These are phyloP conservation scores for Diglossa cyanea DNA, from an alignment of 2,797 vertebrate species.

Conservation along the genomic window DNA sequence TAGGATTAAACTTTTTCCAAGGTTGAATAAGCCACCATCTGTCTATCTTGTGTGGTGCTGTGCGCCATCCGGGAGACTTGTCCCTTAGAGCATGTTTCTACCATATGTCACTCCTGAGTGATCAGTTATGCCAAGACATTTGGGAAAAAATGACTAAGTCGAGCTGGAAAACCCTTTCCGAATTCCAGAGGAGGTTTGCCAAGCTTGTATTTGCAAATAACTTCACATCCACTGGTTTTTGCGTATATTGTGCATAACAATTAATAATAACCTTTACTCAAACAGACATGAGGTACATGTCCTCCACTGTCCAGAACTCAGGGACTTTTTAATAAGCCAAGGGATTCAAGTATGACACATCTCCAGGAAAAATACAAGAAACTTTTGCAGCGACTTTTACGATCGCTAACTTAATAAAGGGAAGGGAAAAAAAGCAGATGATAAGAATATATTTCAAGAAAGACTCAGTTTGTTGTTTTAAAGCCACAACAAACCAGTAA, in stretches of 20 bases:
- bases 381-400: background rate
- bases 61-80: slow-evolving; percentile 80
- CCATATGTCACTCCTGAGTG: slow-evolving; percentile 85
- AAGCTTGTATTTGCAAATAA: slow-evolving; percentile 49
- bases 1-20: slow-evolving; percentile 80
- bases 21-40: slow-evolving; percentile 88
- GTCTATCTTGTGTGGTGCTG: slow-evolving; percentile 80
- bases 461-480: background rate
- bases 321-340: background rate
- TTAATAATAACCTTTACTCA: background rate
- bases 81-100: slow-evolving; percentile 81
- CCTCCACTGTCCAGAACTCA: background rate
- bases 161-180: slow-evolving; percentile 62
- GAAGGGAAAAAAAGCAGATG: background rate
- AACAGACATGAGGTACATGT: background rate
- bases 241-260: background rate
- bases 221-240: background rate
- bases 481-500: background rate
- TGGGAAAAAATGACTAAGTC: slow-evolving; percentile 57
- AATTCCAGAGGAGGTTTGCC: slow-evolving; percentile 64
- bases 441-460: background rate
- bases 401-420: background rate
- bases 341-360: background rate
- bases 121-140: slow-evolving; percentile 70
- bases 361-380: background rate